Evolutionary conservation across 2,888 invertebrate genomes (phyloP).

Genomic region (Cephus runcator): DNA sequence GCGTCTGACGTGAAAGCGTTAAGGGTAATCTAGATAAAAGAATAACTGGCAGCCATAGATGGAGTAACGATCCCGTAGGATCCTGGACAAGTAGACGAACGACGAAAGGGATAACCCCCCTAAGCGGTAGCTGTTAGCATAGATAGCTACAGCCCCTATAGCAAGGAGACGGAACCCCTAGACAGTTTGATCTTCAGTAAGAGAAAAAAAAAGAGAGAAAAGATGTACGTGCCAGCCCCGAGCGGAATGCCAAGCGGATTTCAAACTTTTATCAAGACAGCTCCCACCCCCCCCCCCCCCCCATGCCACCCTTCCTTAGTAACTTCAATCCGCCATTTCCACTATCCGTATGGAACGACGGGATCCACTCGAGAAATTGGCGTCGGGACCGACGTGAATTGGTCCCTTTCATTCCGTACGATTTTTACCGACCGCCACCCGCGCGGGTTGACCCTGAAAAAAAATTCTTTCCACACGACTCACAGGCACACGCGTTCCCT

Average conservation of each 20-base stretch:
- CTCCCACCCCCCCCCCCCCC: too few relatives aligned
- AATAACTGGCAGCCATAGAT: background rate
- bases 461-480: background rate
- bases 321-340: background rate
- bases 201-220: background rate
- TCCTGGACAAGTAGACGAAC: background rate
- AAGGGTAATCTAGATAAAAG: background rate
- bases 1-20: background rate
- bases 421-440: background rate
- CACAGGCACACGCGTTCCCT: background rate
- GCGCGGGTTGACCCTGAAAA: too few relatives aligned
- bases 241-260: background rate
- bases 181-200: background rate
- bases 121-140: background rate
- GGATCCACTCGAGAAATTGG: background rate
- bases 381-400: background rate
- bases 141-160: background rate
- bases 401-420: background rate
- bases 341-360: background rate
- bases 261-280: background rate
- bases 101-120: background rate
- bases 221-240: background rate
- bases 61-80: background rate
- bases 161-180: background rate
- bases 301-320: background rate